Base-by-base conservation (phyloP, 2,888 invertebrate genomes). In the Lottia scabra region DNA sequence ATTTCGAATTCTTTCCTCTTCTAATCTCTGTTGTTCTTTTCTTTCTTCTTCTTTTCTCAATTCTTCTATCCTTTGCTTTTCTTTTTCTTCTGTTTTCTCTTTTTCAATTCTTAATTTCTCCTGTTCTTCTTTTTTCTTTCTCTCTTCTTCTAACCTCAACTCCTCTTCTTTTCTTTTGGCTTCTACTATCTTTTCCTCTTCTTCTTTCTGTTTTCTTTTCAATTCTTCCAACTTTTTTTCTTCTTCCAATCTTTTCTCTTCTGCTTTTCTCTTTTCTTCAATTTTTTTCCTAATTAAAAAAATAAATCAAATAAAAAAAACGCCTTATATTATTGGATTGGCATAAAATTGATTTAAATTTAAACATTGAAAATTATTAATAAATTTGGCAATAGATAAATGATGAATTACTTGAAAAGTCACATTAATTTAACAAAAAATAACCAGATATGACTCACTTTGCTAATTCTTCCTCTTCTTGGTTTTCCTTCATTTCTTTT, bases 191-290 rank as follows among this genome's bases (percentile, higher is more conserved):
- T 26, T 63, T 70, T 75, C 63, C 44, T 45, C 72, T 63, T 75
- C 71, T 73, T 76, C 77, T 70, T 75, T 78, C 26, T 62, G 67
- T 63, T 68, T 71, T 66, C 77, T 75, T 70, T 77, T 78, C 48
- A 77, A 75, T 71, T 78, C 73, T 63, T 74, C 74, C 66, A 46
- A 66, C 48, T 48, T 67, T 65, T 75, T 76, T 66, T 80, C 74
- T 69, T 81, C 79, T 66, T 79, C 71, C 63, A 76, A 76, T 44
- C 46, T 72, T 67, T 56, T 66, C 38, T 72, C 67, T 67, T 72
- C 76, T 63, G 77, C 72, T 72, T 72, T 56, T 72, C 67, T 66
- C 67, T 71, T 66, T 73, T 70, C 62, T 69, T 46, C 38, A 4
- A 38, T 38, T 5, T 38, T 38, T 38, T 38, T 38, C 38, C 38